Conservation (phyloP, 2,113 vertebrate species). For the Clarias magur region DNA sequence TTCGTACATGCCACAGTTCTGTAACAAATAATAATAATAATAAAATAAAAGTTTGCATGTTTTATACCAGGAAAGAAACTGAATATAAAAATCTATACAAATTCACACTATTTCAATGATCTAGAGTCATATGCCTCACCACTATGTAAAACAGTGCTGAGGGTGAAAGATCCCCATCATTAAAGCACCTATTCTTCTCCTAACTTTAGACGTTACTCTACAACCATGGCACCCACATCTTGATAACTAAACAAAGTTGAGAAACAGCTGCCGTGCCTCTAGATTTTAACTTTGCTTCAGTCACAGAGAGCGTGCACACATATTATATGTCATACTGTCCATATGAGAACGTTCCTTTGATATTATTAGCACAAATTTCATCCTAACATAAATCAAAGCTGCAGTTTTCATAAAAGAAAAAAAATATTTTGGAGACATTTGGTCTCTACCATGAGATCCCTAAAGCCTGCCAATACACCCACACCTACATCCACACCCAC, state of each 20-base stretch:
- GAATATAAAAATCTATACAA: neutral
- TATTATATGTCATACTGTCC: neutral
- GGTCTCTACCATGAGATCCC: neutral
- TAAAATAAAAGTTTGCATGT: neutral
- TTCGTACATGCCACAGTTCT: neutral
- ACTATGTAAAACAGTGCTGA: neutral
- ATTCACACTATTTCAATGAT: neutral
- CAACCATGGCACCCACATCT: conserved; percentile 19
- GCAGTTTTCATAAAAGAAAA: neutral
- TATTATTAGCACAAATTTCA: neutral
- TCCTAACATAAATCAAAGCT: neutral
- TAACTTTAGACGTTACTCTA: conserved; percentile 19
- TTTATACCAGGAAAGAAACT: neutral
- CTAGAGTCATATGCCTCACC: neutral
- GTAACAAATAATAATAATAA: neutral
- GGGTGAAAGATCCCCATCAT: conserved; percentile 4
- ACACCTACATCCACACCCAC: neutral
- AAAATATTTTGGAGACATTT: neutral
- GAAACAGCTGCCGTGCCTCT: conserved; percentile 2
- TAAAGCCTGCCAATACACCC: neutral
- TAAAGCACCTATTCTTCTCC: neutral
- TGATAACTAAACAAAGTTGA: conserved; percentile 39
- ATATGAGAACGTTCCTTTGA: neutral
- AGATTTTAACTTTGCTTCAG: neutral
- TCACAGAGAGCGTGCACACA: neutral